phyloP scores from a whole-genome alignment of 2,797 vertebrate genomes.

The Betta splendens region DNA sequence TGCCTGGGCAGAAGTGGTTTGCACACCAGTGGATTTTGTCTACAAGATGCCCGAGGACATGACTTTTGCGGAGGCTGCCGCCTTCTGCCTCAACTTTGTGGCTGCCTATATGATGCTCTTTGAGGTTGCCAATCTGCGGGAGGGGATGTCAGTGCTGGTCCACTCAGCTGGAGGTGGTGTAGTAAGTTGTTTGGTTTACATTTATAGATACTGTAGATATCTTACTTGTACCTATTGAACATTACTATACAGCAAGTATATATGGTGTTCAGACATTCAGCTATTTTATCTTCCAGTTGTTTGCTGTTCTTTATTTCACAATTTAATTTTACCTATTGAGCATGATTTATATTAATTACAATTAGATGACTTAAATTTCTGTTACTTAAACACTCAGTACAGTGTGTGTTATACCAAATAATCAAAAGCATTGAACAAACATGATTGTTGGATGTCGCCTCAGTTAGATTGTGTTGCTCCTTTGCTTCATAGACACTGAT shows the following conservation, averaged over 20 bases:
- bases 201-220: no score
- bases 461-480: background rate
- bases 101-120: slow-evolving; percentile 99
- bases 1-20: slow-evolving; percentile 98
- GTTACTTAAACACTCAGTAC: background rate
- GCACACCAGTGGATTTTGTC: slow-evolving; percentile 91
- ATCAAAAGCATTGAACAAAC: background rate
- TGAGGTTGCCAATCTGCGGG: slow-evolving; percentile 94
- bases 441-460: background rate
- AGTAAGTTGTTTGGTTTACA: slow-evolving; percentile 83
- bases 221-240: no score
- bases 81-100: slow-evolving; percentile 96
- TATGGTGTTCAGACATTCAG: no score
- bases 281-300: no score
- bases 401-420: background rate
- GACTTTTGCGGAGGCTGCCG: slow-evolving; percentile 94
- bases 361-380: slow-evolving; percentile 1
- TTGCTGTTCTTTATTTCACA: background rate
- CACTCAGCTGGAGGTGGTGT: slow-evolving; percentile 97
- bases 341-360: background rate
- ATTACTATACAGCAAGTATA: no score
- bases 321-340: background rate
- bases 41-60: slow-evolving; percentile 98
- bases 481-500: slow-evolving; percentile 12
- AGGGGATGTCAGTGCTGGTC: slow-evolving; percentile 98